Evolutionary conservation across 1,140 invertebrate genomes (phyloP).

Genomic region (Anoplophora glabripennis): DNA sequence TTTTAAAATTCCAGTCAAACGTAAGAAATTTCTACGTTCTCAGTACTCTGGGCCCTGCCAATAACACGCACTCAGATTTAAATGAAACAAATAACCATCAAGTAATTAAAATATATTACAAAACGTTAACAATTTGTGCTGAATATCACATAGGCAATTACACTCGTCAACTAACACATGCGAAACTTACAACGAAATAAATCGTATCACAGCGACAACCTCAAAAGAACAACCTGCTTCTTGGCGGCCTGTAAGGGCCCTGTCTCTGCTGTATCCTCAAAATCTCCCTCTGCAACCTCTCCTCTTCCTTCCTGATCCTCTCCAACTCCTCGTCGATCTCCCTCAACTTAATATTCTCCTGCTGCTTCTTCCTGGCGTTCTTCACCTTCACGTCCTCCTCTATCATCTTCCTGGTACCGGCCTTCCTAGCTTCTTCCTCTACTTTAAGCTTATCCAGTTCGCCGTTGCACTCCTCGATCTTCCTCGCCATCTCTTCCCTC

Average conservation of each 20-base stretch:
- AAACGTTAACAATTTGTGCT: too few relatives aligned
- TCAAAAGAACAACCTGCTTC: slow-evolving; percentile 2
- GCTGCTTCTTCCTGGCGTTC: slow-evolving; percentile 26
- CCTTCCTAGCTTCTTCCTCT: slow-evolving; percentile 35
- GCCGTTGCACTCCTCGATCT: slow-evolving; percentile 49
- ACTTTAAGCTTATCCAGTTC: slow-evolving; percentile 47
- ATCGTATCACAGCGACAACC: too few relatives aligned
- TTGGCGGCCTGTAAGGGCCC: slow-evolving; percentile 27
- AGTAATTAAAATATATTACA: too few relatives aligned
- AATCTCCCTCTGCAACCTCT: slow-evolving; percentile 44
- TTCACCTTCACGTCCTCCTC: slow-evolving; percentile 38
- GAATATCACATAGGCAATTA: too few relatives aligned
- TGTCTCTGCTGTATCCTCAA: slow-evolving; percentile 39
- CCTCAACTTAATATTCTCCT: slow-evolving; percentile 40
- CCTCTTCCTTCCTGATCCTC: slow-evolving; percentile 40
- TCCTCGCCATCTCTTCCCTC: slow-evolving; percentile 45
- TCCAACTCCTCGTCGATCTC: slow-evolving; percentile 41
- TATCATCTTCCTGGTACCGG: slow-evolving; percentile 35
- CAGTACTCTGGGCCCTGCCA: too few relatives aligned
- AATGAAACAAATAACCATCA: too few relatives aligned
- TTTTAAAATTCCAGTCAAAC: too few relatives aligned
- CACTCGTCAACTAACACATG: too few relatives aligned
- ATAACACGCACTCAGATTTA: too few relatives aligned
- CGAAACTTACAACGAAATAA: too few relatives aligned
- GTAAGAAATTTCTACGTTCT: too few relatives aligned